Base-by-base conservation (phyloP, 2,113 vertebrate species). In the Struthidea cinerea region DNA sequence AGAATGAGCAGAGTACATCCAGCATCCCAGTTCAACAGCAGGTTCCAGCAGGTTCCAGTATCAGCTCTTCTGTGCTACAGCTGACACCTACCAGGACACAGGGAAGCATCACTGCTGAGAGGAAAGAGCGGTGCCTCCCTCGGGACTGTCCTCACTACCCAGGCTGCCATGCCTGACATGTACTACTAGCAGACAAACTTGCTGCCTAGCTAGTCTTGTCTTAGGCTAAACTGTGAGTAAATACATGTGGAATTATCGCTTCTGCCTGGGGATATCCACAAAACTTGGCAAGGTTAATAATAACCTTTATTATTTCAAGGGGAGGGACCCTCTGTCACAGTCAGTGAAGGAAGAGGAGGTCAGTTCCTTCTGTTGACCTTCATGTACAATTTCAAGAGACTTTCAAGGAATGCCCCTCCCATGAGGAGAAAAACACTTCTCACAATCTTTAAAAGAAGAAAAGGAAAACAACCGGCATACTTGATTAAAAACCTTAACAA, bases 61-160 rank as follows among this genome's bases (percentile, higher is more conserved):
- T 33, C 64, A 61, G 53, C 30, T 76, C 37, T 41, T 76, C 53
- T 39, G 49, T 39, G 46, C 24, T 27, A 30, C 33, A 56, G 35
- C 47, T 68, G 39, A 52, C 69, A 64, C 23, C 21, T 13, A 33
- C 18, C 26, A 65, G 39, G 24, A 37, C 39, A 32, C 0, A 4
- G 15, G 30, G 26, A 80, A 87, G 32, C 37, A 53, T 53, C n/a
- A 6, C 17, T 26, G 26, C 30, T 52, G 12, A 35, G 2, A 7
- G 27, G 23, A 70, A 87, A 24, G 32, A 56, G 35, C 0, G 0
- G 12, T 42, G 42, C 16, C 20, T 73, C 56, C 27, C 27, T 61
- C 0, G 0, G 27, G 30, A 20, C 27, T 1, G 3, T 39, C 9
- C 5, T 4, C 3, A 1, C 30, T 28, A 35, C 30, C 35, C 42